A percentile compares a stretch with the other conserved stretches of the same genome.
Conservation (phyloP, 2,888 invertebrate species). For the Agrotis puta region DNA sequence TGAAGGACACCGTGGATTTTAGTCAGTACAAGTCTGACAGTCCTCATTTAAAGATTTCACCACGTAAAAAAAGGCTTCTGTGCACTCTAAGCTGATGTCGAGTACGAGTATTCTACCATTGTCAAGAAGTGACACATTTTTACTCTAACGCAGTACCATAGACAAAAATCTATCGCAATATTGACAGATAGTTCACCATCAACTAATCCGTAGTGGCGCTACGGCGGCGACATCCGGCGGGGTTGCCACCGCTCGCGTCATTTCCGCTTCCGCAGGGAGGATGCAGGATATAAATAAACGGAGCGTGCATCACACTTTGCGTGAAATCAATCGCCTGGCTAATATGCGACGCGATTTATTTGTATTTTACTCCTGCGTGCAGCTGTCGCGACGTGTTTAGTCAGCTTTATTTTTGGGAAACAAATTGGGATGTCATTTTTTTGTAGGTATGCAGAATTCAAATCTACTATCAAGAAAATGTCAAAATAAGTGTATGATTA, state of each 20-base stretch:
- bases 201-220: constrained; percentile 70
- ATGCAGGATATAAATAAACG: constrained; percentile 77
- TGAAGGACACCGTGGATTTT: too few relatives aligned
- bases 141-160: background rate
- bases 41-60: too few relatives aligned
- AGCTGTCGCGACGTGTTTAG: constrained; percentile 30
- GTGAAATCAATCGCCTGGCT: constrained; percentile 84
- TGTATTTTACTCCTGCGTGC: constrained; percentile 65
- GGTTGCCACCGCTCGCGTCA: constrained; percentile 79
- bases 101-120: too few relatives aligned
- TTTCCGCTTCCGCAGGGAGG: constrained; percentile 77
- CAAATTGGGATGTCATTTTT: background rate
- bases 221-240: constrained; percentile 82
- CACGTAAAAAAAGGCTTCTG: too few relatives aligned
- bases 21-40: too few relatives aligned
- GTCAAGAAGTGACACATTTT: background rate
- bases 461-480: too few relatives aligned
- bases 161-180: constrained; percentile 4
- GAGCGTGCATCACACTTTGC: constrained; percentile 85
- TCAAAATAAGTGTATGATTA: too few relatives aligned
- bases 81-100: too few relatives aligned
- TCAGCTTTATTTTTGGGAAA: constrained; percentile 38
- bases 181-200: constrained; percentile 25
- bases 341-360: constrained; percentile 79
- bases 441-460: too few relatives aligned